Percentiles rank a stretch among this genome's conserved stretches.
Evolutionary conservation across 1,140 invertebrate genomes (phyloP).

Genomic region (Drosophila ogumai): DNA sequence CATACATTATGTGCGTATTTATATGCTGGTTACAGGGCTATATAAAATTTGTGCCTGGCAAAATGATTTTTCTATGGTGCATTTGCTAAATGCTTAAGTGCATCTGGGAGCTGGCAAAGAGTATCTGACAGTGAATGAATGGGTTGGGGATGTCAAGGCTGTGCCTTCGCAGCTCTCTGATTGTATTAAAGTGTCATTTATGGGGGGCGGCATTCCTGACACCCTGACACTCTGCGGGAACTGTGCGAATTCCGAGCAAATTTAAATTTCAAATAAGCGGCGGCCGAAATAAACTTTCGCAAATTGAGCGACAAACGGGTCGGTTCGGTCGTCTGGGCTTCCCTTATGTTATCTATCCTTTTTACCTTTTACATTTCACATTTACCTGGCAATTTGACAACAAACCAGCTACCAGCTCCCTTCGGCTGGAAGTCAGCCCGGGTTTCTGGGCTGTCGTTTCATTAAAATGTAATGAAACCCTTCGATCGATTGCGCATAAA

Average conservation of each 20-base stretch:
- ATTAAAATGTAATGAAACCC: constrained; percentile 82
- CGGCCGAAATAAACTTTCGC: constrained; percentile 37
- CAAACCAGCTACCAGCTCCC: constrained; percentile 2
- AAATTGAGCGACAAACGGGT: constrained; percentile 36
- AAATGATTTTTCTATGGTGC: constrained; percentile 79
- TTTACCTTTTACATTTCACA: constrained; percentile 11
- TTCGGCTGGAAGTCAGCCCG: constrained; percentile 7
- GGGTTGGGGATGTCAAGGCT: constrained; percentile 66
- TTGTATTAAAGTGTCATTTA: constrained; percentile 57
- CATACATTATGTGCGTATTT: constrained; percentile 46
- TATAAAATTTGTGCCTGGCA: constrained; percentile 63
- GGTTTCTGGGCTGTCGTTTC: constrained; percentile 47
- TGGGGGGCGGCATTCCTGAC: background rate
- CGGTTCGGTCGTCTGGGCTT: background rate
- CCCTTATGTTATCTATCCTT: constrained; percentile 9
- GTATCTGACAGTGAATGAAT: constrained; percentile 54
- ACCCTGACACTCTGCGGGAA: background rate
- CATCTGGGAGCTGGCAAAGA: constrained; percentile 36
- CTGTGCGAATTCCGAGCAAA: background rate
- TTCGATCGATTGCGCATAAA: constrained; percentile 80
- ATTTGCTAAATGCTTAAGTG: constrained; percentile 78
- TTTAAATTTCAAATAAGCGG: constrained; percentile 50
- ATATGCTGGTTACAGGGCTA: constrained; percentile 35
- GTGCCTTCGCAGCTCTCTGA: constrained; percentile 36
- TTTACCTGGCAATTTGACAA: constrained; percentile 44